Conservation (phyloP, 1,140 invertebrate genomes). For the Neodiprion fabricii region DNA sequence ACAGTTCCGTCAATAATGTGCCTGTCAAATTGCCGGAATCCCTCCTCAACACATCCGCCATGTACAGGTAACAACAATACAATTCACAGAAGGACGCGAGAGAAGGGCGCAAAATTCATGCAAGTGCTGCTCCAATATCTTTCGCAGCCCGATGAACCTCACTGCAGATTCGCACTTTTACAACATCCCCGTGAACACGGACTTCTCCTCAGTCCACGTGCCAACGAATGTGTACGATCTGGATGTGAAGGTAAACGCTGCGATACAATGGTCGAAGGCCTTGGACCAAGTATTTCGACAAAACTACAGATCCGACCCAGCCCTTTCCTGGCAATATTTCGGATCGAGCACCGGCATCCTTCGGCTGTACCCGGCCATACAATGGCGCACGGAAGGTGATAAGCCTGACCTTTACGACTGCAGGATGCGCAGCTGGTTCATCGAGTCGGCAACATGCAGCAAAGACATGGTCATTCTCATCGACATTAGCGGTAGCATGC, state of each 20-base stretch:
- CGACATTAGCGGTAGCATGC: conserved; percentile 98
- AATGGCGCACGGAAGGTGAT: conserved; percentile 45
- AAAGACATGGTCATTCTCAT: conserved; percentile 97
- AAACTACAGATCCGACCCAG: conserved; percentile 87
- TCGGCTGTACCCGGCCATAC: conserved; percentile 83
- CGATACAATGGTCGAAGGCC: conserved; percentile 85
- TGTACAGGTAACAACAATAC: conserved; percentile 40
- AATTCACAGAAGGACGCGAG: not conserved
- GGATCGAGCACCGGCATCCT: conserved; percentile 92
- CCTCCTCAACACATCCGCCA: conserved; percentile 16
- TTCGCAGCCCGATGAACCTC: conserved; percentile 62
- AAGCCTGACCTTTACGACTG: conserved; percentile 80
- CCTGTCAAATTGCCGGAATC: conserved; percentile 27
- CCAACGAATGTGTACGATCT: conserved; percentile 92
- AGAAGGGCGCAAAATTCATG: not conserved
- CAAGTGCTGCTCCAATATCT: conserved; percentile 30
- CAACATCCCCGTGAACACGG: conserved; percentile 83
- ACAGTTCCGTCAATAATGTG: conserved; percentile 59
- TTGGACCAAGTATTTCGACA: conserved; percentile 85
- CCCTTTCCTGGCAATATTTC: conserved; percentile 96
- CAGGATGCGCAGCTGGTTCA: conserved; percentile 90
- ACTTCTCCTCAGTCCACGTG: conserved; percentile 87
- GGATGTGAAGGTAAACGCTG: conserved; percentile 70
- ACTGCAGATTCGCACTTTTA: conserved; percentile 83
- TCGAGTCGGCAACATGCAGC: conserved; percentile 95